A percentile compares a stretch with the other conserved stretches of the same genome.
Conservation (phyloP, 2,888 invertebrate species). For the Parasteatoda lunata region DNA sequence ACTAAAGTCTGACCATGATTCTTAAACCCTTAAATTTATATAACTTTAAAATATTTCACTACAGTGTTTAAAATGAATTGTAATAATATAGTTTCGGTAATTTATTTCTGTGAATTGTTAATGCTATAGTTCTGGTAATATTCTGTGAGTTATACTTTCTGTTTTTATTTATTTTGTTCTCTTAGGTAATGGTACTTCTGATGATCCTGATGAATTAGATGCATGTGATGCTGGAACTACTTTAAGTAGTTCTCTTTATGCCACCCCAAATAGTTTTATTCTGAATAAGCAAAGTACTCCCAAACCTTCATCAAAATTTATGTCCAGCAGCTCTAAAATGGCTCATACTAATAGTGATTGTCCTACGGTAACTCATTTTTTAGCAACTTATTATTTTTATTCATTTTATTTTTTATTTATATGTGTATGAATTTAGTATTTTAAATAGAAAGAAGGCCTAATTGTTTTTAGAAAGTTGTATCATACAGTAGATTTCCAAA, state of each 20-base stretch:
- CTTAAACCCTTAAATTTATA: too few relatives aligned
- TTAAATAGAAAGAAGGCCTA: neutral
- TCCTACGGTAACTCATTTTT: constrained; percentile 19
- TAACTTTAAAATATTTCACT: too few relatives aligned
- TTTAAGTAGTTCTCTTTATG: constrained; percentile 21
- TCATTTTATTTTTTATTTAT: neutral
- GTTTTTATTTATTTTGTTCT: constrained; percentile 3
- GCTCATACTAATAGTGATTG: neutral
- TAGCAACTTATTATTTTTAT: neutral
- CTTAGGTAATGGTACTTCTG: constrained; percentile 19
- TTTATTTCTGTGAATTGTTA: too few relatives aligned
- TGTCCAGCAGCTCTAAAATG: constrained; percentile 3
- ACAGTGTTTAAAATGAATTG: too few relatives aligned
- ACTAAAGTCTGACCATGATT: too few relatives aligned
- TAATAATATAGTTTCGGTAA: too few relatives aligned
- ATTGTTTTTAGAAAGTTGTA: neutral
- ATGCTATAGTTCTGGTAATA: neutral
- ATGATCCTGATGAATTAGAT: constrained; percentile 51
- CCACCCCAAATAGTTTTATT: constrained; percentile 15
- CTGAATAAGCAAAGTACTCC: constrained; percentile 47
- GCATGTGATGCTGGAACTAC: constrained; percentile 13
- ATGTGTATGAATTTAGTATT: neutral
- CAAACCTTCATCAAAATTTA: constrained; percentile 44
- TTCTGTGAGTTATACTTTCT: neutral
- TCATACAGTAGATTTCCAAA: too few relatives aligned